Evolutionary conservation across 2,797 vertebrate genomes (phyloP).

Genomic region (Potorous gilbertii): DNA sequence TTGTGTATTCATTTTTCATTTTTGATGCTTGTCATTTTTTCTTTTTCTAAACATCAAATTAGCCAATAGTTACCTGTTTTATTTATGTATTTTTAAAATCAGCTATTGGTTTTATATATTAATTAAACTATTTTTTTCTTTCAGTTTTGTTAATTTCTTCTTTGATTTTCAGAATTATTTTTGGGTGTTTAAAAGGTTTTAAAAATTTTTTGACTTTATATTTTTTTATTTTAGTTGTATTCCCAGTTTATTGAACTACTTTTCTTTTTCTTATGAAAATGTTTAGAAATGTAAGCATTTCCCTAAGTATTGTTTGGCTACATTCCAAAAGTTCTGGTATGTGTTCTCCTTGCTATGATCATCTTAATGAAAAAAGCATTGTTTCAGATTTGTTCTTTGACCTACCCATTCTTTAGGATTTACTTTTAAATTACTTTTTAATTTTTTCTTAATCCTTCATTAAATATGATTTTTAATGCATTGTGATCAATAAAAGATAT

Average conservation of each 20-base stretch:
- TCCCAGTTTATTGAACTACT: neutral
- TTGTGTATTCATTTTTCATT: neutral
- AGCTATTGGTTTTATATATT: neutral
- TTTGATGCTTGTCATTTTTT: neutral
- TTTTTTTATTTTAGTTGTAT: neutral
- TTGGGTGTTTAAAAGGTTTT: neutral
- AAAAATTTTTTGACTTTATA: neutral
- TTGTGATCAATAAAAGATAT: neutral
- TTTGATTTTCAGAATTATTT: neutral
- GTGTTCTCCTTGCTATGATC: neutral
- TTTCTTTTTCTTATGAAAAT: neutral
- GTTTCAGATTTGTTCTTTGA: neutral
- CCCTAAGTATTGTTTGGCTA: neutral
- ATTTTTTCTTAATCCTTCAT: neutral
- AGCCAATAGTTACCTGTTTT: neutral
- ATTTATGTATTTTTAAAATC: neutral
- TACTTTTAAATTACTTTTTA: neutral
- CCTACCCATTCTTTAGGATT: neutral
- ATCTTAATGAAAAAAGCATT: neutral
- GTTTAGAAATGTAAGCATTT: neutral
- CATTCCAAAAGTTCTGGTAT: neutral
- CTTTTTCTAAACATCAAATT: too few relatives aligned
- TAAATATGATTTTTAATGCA: neutral
- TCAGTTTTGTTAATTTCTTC: neutral
- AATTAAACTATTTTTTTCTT: neutral